phyloP scores from a whole-genome alignment of 2,113 vertebrate genomes.

The Corythoichthys intestinalis region DNA sequence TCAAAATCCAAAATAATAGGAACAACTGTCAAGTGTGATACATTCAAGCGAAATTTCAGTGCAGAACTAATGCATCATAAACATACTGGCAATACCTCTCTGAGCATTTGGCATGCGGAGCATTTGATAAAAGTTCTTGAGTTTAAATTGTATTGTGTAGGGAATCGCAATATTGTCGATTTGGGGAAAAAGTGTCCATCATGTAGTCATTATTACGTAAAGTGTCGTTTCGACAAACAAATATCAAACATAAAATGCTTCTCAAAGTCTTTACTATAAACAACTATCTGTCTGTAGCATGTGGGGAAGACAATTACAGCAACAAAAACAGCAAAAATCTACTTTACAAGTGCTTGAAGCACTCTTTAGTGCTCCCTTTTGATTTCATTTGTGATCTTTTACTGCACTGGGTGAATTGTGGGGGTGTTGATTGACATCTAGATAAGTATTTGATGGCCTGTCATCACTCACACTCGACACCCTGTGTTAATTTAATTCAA shows the following conservation, averaged over 20 bases:
- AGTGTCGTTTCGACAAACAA: neutral
- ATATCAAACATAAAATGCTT: neutral
- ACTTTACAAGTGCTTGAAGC: conserved; percentile 4
- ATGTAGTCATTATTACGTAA: neutral
- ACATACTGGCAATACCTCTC: neutral
- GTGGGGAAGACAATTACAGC: conserved; percentile 1
- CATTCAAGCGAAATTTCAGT: neutral
- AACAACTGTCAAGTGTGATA: neutral
- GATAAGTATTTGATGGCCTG: conserved; percentile 57
- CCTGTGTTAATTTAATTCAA: conserved; percentile 69
- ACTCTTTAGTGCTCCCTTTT: conserved; percentile 21
- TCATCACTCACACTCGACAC: conserved; percentile 58
- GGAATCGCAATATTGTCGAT: no score
- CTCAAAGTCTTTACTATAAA: neutral
- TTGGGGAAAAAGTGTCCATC: neutral
- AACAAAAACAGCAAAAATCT: conserved; percentile 1
- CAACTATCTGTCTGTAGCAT: neutral
- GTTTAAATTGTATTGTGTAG: no score
- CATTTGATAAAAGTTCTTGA: neutral
- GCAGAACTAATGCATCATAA: neutral
- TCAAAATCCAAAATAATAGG: neutral
- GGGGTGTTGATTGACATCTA: conserved; percentile 62
- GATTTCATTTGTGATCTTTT: conserved; percentile 29
- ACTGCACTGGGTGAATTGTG: neutral
- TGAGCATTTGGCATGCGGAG: neutral